These are phyloP conservation scores for Yasuhikotakia modesta DNA, from an alignment of 2,797 vertebrate species.

Conservation along the genomic window DNA sequence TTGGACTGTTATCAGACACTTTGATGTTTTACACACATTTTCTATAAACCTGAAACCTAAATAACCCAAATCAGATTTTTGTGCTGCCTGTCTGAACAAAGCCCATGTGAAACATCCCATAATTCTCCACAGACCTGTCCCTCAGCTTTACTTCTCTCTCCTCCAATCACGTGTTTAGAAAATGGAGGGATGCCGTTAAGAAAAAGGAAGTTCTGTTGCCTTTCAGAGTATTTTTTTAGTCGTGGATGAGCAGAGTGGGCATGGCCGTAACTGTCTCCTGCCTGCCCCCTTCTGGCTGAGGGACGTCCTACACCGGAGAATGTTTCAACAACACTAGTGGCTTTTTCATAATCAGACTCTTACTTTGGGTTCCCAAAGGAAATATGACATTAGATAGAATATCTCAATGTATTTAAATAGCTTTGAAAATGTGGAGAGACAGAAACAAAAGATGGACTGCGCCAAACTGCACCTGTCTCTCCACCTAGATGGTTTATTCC, in stretches of 20 bases:
- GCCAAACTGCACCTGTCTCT: slow-evolving; percentile 73
- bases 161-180: slow-evolving; percentile 54
- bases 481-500: slow-evolving; percentile 78
- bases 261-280: slow-evolving; percentile 64
- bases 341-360: slow-evolving; percentile 81
- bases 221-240: slow-evolving; percentile 79
- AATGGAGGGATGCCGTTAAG: slow-evolving; percentile 66
- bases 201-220: slow-evolving; percentile 80
- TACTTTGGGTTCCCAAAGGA: slow-evolving; percentile 79
- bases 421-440: slow-evolving; percentile 69
- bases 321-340: slow-evolving; percentile 88
- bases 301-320: slow-evolving; percentile 81
- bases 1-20: no score
- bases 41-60: no score
- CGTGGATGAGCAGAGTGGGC: slow-evolving; percentile 64
- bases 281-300: slow-evolving; percentile 73
- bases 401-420: slow-evolving; percentile 79
- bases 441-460: slow-evolving; percentile 71
- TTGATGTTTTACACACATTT: no score
- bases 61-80: slow-evolving; percentile 8
- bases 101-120: slow-evolving; percentile 50
- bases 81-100: slow-evolving; percentile 21
- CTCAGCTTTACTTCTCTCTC: slow-evolving; percentile 62
- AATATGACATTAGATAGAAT: slow-evolving; percentile 76
- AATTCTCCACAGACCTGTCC: slow-evolving; percentile 59